phyloP scores from a whole-genome alignment of 2,113 vertebrate species.

The Etheostoma spectabile region DNA sequence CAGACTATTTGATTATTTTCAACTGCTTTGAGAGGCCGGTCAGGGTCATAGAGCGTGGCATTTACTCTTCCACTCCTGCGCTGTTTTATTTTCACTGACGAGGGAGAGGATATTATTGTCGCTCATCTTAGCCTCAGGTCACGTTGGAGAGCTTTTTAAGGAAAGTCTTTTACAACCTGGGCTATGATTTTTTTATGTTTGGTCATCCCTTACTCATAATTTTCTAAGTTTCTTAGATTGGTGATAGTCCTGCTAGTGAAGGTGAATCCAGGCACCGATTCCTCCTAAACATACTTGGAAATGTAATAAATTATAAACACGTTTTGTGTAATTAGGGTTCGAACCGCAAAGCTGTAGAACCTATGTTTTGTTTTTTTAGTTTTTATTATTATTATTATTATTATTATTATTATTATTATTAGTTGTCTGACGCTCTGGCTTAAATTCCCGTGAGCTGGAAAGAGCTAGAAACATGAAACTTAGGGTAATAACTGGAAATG shows the following conservation, averaged over 20 bases:
- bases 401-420: no score
- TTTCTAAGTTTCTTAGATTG: background rate
- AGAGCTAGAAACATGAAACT: no score
- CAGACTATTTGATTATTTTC: conserved; percentile 56
- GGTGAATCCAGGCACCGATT: background rate
- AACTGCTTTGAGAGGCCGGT: conserved; percentile 1
- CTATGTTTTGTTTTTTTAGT: no score
- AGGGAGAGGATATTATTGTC: conserved; percentile 1
- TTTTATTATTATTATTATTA: no score
- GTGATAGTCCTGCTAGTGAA: no score
- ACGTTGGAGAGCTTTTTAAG: background rate
- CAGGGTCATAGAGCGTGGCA: conserved; percentile 32
- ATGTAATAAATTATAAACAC: no score
- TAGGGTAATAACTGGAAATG: no score
- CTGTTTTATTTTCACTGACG: background rate
- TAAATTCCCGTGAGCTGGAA: no score
- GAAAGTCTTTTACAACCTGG: background rate
- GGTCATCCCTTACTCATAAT: background rate
- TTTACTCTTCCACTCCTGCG: conserved; percentile 22
- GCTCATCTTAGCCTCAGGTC: background rate
- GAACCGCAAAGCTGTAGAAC: no score
- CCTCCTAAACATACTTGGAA: background rate
- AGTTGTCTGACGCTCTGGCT: no score
- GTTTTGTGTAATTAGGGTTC: background rate
- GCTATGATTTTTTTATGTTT: background rate